These are phyloP conservation scores for Dicentrarchus labrax DNA, from an alignment of 2,113 vertebrate species.

Conservation along the genomic window DNA sequence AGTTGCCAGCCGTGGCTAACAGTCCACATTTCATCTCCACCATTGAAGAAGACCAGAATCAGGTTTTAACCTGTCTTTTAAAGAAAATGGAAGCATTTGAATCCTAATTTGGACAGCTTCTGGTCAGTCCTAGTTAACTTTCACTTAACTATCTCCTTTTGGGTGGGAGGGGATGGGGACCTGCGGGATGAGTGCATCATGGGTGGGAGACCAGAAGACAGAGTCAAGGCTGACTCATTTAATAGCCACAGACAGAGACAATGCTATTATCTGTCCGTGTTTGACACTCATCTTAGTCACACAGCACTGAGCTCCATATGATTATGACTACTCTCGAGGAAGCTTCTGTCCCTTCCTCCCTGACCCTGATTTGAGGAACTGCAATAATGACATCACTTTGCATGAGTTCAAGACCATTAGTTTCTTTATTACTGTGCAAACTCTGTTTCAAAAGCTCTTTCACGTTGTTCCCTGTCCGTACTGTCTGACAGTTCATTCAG, in stretches of 20 bases:
- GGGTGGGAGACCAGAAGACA: not conserved
- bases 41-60: no score
- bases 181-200: not conserved
- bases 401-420: not conserved
- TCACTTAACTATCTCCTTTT: not conserved
- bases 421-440: not conserved
- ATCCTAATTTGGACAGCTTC: no score
- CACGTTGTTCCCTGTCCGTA: not conserved
- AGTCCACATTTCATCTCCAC: no score
- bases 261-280: not conserved
- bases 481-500: not conserved
- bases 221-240: slow-evolving; percentile 11
- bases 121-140: no score
- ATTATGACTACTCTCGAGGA: slow-evolving; percentile 14
- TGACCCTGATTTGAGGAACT: not conserved
- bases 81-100: no score
- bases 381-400: not conserved
- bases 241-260: slow-evolving; percentile 6
- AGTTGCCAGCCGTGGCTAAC: no score
- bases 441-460: not conserved
- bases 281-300: slow-evolving; percentile 14
- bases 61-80: no score
- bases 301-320: slow-evolving; percentile 12
- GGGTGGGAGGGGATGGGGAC: not conserved
- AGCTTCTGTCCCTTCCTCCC: not conserved